Percentiles rank a stretch among this genome's conserved stretches.
phyloP scores from a whole-genome alignment of 2,797 vertebrate species.

The Mormyrus proboscirostris region DNA sequence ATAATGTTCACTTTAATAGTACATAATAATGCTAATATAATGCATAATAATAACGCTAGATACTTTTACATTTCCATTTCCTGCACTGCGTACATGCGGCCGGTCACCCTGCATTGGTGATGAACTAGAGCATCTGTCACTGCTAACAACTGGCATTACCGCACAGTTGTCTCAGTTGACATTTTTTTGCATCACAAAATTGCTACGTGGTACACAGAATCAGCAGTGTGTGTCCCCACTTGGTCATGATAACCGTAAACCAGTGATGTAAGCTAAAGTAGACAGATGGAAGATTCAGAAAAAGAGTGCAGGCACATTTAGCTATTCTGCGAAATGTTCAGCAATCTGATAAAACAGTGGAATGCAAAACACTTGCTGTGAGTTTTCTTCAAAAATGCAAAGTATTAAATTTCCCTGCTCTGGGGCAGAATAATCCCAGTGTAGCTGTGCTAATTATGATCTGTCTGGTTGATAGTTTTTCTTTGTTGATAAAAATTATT shows the following conservation, averaged over 20 bases:
- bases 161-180: neutral
- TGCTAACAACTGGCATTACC: neutral
- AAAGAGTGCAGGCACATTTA: neutral
- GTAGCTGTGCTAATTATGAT: neutral
- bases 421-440: neutral
- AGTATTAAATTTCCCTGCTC: neutral
- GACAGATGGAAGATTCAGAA: conserved; percentile 1
- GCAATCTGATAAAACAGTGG: neutral
- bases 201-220: neutral
- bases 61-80: neutral
- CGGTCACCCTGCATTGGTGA: neutral
- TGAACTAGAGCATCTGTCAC: neutral
- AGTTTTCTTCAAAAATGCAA: neutral
- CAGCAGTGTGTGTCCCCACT: neutral
- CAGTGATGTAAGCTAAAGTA: neutral
- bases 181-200: neutral
- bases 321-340: conserved; percentile 2
- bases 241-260: neutral
- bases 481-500: neutral
- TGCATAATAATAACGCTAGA: neutral
- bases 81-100: neutral
- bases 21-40: neutral
- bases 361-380: conserved; percentile 4
- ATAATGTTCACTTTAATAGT: neutral
- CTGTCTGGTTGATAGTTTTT: neutral